phyloP scores from a whole-genome alignment of 2,113 vertebrate genomes.

The Salvator merianae region DNA sequence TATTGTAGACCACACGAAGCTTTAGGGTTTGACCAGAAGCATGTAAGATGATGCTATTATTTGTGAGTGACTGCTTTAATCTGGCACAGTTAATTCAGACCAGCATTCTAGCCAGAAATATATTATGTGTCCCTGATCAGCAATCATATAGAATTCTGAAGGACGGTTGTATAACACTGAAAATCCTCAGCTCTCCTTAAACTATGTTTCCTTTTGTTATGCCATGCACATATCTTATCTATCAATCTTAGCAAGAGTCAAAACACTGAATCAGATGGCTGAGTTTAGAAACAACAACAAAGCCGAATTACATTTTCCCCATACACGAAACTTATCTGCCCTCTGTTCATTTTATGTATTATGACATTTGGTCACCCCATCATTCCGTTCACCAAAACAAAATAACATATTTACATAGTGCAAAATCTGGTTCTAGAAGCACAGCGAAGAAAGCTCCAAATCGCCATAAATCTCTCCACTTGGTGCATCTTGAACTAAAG shows the following conservation, averaged over 20 bases:
- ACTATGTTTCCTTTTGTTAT: not conserved
- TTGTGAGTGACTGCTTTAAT: no score
- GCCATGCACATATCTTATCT: not conserved
- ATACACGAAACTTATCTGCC: slow-evolving; percentile 1
- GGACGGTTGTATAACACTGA: not conserved
- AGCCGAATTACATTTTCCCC: slow-evolving; percentile 4
- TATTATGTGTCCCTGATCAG: not conserved
- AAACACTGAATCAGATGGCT: slow-evolving; percentile 5
- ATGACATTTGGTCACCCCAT: not conserved
- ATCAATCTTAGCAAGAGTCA: not conserved
- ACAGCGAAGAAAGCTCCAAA: slow-evolving; percentile 48
- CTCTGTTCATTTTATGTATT: not conserved
- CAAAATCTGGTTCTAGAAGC: not conserved
- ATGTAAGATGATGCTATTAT: no score
- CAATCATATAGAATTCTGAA: not conserved
- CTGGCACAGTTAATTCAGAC: not conserved
- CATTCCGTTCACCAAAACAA: not conserved
- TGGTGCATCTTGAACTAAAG: slow-evolving; percentile 16
- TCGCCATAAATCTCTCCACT: slow-evolving; percentile 45
- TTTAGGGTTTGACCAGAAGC: no score
- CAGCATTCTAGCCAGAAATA: not conserved
- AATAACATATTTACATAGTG: not conserved
- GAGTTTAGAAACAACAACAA: slow-evolving; percentile 7
- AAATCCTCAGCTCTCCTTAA: not conserved
- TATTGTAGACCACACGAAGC: no score